Evolutionary conservation across 2,888 invertebrate species (phyloP), one percentile per base, ranked within the genome.

Genomic region (Diarsia rubi): DNA sequence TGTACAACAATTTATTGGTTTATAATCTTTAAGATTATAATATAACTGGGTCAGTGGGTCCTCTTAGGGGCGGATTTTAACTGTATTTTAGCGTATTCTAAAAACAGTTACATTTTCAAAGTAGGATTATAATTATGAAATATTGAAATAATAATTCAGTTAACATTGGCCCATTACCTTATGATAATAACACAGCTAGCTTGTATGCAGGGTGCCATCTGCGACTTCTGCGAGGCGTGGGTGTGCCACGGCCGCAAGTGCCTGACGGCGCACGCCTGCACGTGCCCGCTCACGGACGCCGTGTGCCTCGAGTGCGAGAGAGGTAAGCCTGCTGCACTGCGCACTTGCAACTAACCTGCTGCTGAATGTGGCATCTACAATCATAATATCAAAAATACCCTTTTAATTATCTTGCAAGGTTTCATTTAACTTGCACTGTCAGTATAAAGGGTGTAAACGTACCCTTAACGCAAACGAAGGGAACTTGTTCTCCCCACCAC

Each of bases 191-290:
- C 27, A 12, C 6, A 49, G 21, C 1, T 21, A 21, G n/a, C 37
- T 14, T 27, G 14, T 73, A 37, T 88, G 0, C 90, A 98, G 98
- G 99, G 99, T 63, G 99, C 99, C 0, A 98, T 99, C 88, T 99
- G 99, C 93, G 99, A 99, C 95, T 99, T 98, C 94, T 99, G 99
- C 91, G 99, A 99, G 96, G 99, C 99, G 0, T 99, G 99, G 99
- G 98, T 99, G 59, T 99, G 99, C 89, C 99, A 99, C 91, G 99
- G 99, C 0, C 97, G 98, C 83, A 98, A 99, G 94, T 99, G 99
- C 90, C 97, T 99, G 45, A 98, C 98, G 59, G 96, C 97, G 0
- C 99, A 99, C 92, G 99, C 99, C 0, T 99, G 99, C 93, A 97
- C 97, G 0, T 99, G 99, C 91, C 98, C 99, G 0, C 95, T 99